phyloP scores from a whole-genome alignment of 2,113 vertebrate genomes.

The Gracilinanus agilis region DNA sequence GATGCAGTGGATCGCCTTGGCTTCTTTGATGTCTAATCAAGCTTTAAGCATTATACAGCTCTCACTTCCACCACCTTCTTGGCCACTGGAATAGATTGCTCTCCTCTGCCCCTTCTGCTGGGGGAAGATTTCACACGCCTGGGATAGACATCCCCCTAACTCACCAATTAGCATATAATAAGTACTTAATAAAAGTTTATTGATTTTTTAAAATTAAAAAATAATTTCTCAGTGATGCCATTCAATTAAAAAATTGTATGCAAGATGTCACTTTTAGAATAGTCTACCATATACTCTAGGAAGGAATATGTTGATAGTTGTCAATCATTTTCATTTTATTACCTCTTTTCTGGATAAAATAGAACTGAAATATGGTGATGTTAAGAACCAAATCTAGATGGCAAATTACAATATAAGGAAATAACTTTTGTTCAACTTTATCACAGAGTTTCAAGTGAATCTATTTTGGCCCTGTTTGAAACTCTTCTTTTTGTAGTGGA shows the following conservation, averaged over 20 bases:
- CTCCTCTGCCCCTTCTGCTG: no score
- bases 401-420: conserved; percentile 41
- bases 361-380: not conserved
- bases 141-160: no score
- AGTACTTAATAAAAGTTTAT: not conserved
- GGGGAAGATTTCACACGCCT: no score
- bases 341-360: conserved; percentile 22
- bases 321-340: conserved; percentile 15
- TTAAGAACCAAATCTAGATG: conserved; percentile 11
- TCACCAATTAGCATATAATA: not conserved
- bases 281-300: conserved; percentile 12
- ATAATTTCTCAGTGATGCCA: conserved; percentile 45
- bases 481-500: not conserved
- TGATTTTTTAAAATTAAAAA: not conserved
- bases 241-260: conserved; percentile 25
- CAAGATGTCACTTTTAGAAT: conserved; percentile 28
- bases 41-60: no score
- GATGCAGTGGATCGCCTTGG: no score
- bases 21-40: no score
- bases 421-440: conserved; percentile 31
- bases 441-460: not conserved
- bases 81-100: no score
- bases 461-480: not conserved
- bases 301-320: not conserved
- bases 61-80: no score